These are phyloP conservation scores for Pempheris klunzingeri DNA, from an alignment of 2,797 vertebrate species.

Conservation along the genomic window DNA sequence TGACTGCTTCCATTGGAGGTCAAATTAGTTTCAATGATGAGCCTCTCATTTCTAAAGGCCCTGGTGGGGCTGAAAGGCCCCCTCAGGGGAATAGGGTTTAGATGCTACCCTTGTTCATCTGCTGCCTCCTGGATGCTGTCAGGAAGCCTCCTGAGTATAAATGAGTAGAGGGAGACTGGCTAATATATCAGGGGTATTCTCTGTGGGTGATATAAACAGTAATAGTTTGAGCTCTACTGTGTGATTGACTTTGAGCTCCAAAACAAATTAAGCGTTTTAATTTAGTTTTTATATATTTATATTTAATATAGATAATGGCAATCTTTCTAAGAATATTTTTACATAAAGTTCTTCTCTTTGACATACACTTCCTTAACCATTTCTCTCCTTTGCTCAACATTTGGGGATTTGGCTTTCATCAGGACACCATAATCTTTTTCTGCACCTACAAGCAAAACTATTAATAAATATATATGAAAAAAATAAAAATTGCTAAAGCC, in stretches of 20 bases:
- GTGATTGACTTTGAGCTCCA: constrained; percentile 1
- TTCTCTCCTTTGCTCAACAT: background rate
- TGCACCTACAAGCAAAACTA: background rate
- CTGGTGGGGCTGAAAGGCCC: constrained; percentile 53
- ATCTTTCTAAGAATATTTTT: background rate
- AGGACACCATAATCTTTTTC: background rate
- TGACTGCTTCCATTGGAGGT: constrained; percentile 63
- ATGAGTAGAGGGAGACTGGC: constrained; percentile 2
- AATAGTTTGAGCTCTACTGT: background rate
- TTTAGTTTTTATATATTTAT: too few relatives aligned
- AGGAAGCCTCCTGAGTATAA: constrained; percentile 26
- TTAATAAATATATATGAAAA: background rate
- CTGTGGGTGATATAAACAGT: constrained; percentile 1
- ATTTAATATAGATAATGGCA: background rate
- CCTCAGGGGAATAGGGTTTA: constrained; percentile 55
- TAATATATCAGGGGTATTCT: constrained; percentile 9
- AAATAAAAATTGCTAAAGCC: background rate
- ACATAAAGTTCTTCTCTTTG: background rate
- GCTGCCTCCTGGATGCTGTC: constrained; percentile 34
- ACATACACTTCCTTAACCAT: background rate
- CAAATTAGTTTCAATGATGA: constrained; percentile 77
- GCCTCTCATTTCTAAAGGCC: constrained; percentile 62
- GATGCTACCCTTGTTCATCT: constrained; percentile 48
- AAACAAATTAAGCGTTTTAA: background rate
- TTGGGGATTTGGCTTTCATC: background rate